Evolutionary conservation across 2,113 vertebrate genomes (phyloP).

Genomic region (Grallaria varia): DNA sequence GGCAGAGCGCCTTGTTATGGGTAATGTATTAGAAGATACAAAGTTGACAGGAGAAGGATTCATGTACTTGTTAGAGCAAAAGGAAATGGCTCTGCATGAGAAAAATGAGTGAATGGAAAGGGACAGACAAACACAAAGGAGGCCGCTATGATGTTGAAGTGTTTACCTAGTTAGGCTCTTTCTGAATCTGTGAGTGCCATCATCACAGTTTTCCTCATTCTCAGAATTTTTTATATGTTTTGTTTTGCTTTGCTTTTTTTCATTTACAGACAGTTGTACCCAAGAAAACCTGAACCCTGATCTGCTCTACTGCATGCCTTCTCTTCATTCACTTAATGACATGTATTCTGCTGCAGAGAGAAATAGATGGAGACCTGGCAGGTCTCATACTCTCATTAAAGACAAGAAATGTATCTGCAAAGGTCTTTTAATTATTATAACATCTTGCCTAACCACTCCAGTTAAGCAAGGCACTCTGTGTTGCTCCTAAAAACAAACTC

Average conservation of each 20-base stretch:
- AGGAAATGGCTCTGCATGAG: background rate
- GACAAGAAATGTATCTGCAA: background rate
- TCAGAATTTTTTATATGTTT: background rate
- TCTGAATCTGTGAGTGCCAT: conserved; percentile 29
- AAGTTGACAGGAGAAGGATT: background rate
- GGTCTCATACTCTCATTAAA: background rate
- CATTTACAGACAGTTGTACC: background rate
- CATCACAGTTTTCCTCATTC: conserved; percentile 27
- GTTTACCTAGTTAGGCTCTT: background rate
- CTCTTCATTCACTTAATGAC: background rate
- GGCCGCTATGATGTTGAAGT: background rate
- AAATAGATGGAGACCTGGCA: background rate
- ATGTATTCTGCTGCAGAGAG: background rate
- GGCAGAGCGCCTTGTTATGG: background rate
- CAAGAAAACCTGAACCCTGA: background rate
- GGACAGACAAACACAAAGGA: conserved; percentile 25
- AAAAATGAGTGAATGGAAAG: conserved; percentile 8
- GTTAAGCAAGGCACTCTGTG: background rate
- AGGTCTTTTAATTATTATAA: background rate
- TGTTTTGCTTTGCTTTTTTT: background rate
- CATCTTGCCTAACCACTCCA: background rate
- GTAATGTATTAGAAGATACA: background rate
- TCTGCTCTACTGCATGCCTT: background rate
- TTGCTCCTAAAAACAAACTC: background rate
- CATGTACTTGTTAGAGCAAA: background rate